Base-by-base conservation (phyloP, 2,888 invertebrate species). In the Miltochrista miniata region DNA sequence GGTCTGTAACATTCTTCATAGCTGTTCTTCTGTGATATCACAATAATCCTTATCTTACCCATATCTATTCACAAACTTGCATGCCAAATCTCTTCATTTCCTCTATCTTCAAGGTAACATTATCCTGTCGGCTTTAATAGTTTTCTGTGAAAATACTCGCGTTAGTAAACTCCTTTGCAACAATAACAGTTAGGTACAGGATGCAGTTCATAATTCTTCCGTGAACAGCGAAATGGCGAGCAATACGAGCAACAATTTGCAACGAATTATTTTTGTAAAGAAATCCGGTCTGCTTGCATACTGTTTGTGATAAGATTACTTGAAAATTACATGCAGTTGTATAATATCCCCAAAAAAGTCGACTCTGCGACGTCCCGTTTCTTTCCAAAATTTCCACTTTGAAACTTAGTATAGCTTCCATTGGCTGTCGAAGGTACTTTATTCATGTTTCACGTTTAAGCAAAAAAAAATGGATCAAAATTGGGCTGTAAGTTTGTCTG, bases 121-220 rank as follows among this genome's bases (percentile, higher is more conserved):
- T 15, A 10, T 11, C 13, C 36, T 14, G 15, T 10, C 14, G 10
- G 10, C 3, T 14, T 39, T 18, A 39, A 15, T 5, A 7, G 2
- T 15, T n/a, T 42, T 42, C 33, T 33, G n/a, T 42, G 33, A 42
- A 42, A 33, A 14, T 15, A n/a, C 15, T 15, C 12, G 9, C 1
- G 13, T 9, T 13, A 9, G 13, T 10, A 14, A 12, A 36, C 7
- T n/a, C 42, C 9, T 33, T 15, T 18, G 33, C 33, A 33, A 42
- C 15, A 33, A 42, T 18, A 5, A 18, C 33, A 18, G n/a, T 15
- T 15, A n/a, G n/a, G n/a, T 18, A 14, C 9, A 15, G 42, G 33
- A 42, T 42, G 42, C 15, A 8, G 42, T 42, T 18, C 31, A 33
- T 42, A 31, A 42, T 41, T n/a, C 15, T 14, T 42, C n/a, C 13